Base-by-base conservation (phyloP, 2,888 invertebrate species). In the Brachylomia viminalis region DNA sequence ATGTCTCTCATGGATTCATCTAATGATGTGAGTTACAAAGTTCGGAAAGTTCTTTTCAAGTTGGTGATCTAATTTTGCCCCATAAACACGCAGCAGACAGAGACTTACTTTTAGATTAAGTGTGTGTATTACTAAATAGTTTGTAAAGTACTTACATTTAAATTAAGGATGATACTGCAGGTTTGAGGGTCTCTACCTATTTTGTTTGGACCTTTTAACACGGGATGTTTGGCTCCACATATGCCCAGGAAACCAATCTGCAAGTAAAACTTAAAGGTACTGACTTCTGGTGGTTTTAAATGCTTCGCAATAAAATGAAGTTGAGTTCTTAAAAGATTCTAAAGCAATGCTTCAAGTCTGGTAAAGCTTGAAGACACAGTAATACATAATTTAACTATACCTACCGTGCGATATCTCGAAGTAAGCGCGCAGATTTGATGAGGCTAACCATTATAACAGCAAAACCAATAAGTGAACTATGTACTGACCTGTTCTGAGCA, bases 231-330 rank as follows among this genome's bases (percentile, higher is more conserved):
- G 27, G 80, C 86, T 3, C 96, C 96, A 86, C 93, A 94, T 89
- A 96, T 96, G 38, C 96, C 96, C 56, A 96, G 82, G 71, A 94
- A 95, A 1, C 95, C 96, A 91, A 96, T 92, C 96, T 96, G 89
- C 58, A 94, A 94, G 47, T 70, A 69, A 79, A 58, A 54, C 52
- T 47, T 49, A 23, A 13, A 17, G n/a, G 10, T 72, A 15, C 20
- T 27, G 17, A n/a, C 17, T 30, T 45, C n/a, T 4, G 10, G 7
- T 64, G 7, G 33, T n/a, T 27, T 2, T 47, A 6, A 10, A 61
- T 38, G 42, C 38, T 30, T 3, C 23, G 30, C 38, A 64, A 42
- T 33, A n/a, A 17, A 33, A 45, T 45, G 20, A 45, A 33, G 15
- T 45, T 11, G 23, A 42, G 0, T 3, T 49, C 13, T 27, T 27